These are phyloP conservation scores for Ostrea edulis DNA, from an alignment of 1,140 invertebrate genomes.

Conservation along the genomic window DNA sequence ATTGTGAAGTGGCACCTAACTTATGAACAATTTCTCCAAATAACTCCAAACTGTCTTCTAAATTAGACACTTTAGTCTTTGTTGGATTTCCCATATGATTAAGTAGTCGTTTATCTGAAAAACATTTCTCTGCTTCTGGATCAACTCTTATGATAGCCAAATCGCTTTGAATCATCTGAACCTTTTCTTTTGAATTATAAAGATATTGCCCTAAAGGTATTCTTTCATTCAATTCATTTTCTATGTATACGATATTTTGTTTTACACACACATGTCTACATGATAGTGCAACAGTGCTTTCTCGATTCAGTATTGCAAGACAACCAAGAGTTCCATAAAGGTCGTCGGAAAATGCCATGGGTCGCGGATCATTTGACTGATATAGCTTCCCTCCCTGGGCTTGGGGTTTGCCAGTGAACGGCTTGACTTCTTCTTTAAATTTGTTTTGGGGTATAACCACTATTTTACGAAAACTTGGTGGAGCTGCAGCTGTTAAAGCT, in stretches of 20 bases:
- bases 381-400: neutral
- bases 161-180: neutral
- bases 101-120: neutral
- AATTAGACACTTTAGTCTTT: neutral
- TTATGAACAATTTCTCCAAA: constrained; percentile 8
- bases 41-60: neutral
- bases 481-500: neutral
- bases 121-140: neutral
- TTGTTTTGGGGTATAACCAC: neutral
- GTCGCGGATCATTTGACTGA: neutral
- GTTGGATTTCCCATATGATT: neutral
- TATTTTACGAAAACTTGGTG: neutral
- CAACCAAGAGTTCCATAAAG: neutral
- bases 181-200: neutral
- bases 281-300: neutral
- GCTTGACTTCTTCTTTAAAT: neutral
- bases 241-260: neutral
- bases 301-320: neutral
- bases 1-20: neutral
- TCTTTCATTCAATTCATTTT: neutral
- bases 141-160: neutral
- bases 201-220: neutral
- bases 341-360: neutral
- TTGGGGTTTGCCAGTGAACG: neutral
- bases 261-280: constrained; percentile 4